phyloP scores from a whole-genome alignment of 2,888 invertebrate species.

The Limulus polyphemus region DNA sequence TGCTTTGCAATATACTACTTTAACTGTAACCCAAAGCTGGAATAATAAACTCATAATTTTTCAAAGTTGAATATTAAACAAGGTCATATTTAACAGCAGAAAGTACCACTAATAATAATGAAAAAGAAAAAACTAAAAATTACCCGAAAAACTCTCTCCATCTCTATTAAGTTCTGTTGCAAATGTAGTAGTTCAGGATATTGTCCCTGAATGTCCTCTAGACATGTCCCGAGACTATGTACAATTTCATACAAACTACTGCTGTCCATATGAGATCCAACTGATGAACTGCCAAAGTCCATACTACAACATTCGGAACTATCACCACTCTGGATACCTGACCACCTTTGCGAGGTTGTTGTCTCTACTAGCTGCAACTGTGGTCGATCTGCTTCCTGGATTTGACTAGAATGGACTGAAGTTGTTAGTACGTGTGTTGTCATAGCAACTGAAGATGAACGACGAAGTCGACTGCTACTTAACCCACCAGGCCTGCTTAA shows the following conservation, averaged over 20 bases:
- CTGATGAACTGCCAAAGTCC: conserved; percentile 14
- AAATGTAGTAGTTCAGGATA: conserved; percentile 38
- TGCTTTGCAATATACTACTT: too few species aligned
- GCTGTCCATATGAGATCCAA: conserved; percentile 18
- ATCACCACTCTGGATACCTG: conserved; percentile 9
- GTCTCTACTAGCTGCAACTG: too few species aligned
- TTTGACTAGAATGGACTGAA: not conserved
- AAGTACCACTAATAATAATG: conserved; percentile 2
- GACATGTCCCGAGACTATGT: conserved; percentile 32
- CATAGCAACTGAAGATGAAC: too few species aligned
- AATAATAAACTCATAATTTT: too few species aligned
- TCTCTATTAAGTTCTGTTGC: conserved; percentile 34
- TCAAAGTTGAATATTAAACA: too few species aligned
- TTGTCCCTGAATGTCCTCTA: conserved; percentile 41
- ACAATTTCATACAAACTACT: conserved; percentile 34
- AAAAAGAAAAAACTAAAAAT: conserved; percentile 10
- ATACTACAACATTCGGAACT: conserved; percentile 22
- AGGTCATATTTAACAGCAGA: not conserved
- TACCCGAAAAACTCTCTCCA: conserved; percentile 37
- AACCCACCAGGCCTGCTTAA: too few species aligned
- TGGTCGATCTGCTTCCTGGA: not conserved
- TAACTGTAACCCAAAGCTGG: too few species aligned
- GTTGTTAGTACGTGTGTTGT: too few species aligned
- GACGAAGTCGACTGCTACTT: too few species aligned
- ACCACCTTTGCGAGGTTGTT: conserved; percentile 7